A percentile compares a stretch with the other conserved stretches of the same genome.
These are phyloP conservation scores for Nasonia longicornis DNA, from an alignment of 1,140 invertebrate genomes.

Conservation along the genomic window DNA sequence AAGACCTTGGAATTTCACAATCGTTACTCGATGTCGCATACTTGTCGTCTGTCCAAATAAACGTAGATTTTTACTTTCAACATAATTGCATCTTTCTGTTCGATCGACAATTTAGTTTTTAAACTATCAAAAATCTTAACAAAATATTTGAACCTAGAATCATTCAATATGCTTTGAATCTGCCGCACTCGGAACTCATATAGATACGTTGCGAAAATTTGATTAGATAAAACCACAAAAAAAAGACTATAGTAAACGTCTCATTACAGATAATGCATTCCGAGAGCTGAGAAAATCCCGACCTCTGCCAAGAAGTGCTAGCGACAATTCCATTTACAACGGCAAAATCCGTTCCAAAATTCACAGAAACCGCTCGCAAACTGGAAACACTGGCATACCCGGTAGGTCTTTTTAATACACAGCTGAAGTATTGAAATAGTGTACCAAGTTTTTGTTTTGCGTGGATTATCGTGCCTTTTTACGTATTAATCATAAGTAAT, in stretches of 20 bases:
- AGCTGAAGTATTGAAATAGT: neutral
- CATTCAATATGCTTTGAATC: neutral
- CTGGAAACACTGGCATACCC: slow-evolving; percentile 59
- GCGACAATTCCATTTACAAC: slow-evolving; percentile 65
- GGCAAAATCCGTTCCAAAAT: slow-evolving; percentile 60
- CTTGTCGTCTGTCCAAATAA: too few relatives aligned
- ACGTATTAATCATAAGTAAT: neutral
- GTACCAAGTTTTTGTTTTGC: slow-evolving; percentile 2
- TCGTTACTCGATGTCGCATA: neutral
- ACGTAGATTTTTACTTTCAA: too few relatives aligned
- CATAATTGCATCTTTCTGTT: too few relatives aligned
- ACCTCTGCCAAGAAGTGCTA: slow-evolving; percentile 62
- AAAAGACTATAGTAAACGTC: neutral
- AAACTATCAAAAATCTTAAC: neutral
- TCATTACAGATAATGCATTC: slow-evolving; percentile 60
- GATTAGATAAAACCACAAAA: slow-evolving; percentile 31
- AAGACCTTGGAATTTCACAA: neutral
- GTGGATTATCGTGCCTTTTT: neutral
- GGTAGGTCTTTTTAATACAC: slow-evolving; percentile 53
- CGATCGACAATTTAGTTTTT: too few relatives aligned
- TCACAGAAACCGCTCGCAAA: slow-evolving; percentile 57
- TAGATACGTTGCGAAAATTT: neutral
- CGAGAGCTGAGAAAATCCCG: slow-evolving; percentile 62
- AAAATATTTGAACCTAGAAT: neutral
- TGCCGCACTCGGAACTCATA: neutral